phyloP scores from a whole-genome alignment of 92 coral and sea anemone species.

The Siderastrea radians region DNA sequence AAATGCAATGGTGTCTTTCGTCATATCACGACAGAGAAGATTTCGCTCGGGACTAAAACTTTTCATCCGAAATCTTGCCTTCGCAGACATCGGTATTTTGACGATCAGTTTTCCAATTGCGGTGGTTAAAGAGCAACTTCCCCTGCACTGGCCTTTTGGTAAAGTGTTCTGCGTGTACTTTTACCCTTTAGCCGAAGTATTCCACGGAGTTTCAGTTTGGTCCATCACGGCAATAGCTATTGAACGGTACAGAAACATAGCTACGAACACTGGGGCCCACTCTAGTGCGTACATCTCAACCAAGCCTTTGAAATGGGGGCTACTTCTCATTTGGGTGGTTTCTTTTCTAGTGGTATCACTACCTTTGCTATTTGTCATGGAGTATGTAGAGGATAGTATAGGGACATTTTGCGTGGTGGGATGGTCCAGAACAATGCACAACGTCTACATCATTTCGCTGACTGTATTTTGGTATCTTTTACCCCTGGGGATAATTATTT shows the following conservation, averaged over 20 bases:
- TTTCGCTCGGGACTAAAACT: constrained; percentile 66
- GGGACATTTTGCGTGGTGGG: constrained; percentile 63
- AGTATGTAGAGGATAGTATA: constrained; percentile 34
- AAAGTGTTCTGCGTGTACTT: constrained; percentile 64
- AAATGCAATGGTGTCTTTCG: constrained; percentile 69
- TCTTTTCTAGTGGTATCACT: constrained; percentile 77
- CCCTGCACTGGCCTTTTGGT: constrained; percentile 85
- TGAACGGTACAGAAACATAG: constrained; percentile 73
- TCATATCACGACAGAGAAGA: constrained; percentile 56
- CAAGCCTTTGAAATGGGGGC: constrained; percentile 51
- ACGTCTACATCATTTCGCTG: constrained; percentile 62
- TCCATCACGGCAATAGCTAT: constrained; percentile 92
- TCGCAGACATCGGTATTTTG: constrained; percentile 90
- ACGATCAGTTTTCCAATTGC: constrained; percentile 78
- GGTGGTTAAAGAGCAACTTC: constrained; percentile 75
- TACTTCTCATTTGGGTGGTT: constrained; percentile 75
- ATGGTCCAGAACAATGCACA: constrained; percentile 72
- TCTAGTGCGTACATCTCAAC: not conserved
- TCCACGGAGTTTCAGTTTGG: constrained; percentile 90
- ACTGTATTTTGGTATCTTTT: constrained; percentile 75
- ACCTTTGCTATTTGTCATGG: constrained; percentile 83
- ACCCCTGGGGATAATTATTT: constrained; percentile 79
- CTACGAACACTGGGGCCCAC: constrained; percentile 6
- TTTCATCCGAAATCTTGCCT: constrained; percentile 85
- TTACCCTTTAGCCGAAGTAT: constrained; percentile 87